phyloP scores from a whole-genome alignment of 2,888 invertebrate species.

The Ichneumoninae sp. region DNA sequence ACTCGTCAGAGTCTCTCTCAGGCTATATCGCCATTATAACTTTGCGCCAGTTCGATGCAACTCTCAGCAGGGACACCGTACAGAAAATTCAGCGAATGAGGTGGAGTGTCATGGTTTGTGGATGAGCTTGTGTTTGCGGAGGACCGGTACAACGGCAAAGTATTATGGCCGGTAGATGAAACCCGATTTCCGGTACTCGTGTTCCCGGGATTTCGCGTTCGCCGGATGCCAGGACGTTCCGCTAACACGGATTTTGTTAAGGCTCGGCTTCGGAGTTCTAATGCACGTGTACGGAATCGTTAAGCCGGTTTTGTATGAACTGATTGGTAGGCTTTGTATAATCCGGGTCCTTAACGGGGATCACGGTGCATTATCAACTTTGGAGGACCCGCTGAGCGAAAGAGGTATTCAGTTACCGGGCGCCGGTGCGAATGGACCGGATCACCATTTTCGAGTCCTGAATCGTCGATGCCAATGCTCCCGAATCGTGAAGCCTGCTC shows the following conservation, averaged over 20 bases:
- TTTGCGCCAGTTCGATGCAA: slow-evolving; percentile 53
- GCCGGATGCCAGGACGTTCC: not conserved
- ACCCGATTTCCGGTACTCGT: slow-evolving; percentile 23
- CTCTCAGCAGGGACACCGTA: slow-evolving; percentile 1
- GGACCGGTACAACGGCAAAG: not conserved
- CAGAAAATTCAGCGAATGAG: not conserved
- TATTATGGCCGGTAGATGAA: not conserved
- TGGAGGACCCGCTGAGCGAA: not conserved
- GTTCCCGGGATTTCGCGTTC: slow-evolving; percentile 14
- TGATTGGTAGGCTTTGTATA: not conserved
- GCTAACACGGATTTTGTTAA: not conserved
- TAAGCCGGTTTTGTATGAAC: not conserved
- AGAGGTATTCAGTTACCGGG: not conserved
- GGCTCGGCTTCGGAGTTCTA: not conserved
- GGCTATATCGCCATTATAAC: slow-evolving; percentile 63
- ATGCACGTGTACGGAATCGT: not conserved
- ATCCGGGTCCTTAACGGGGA: not conserved
- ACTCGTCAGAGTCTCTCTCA: slow-evolving; percentile 23
- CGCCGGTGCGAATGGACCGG: too few species aligned
- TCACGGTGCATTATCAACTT: slow-evolving; percentile 6
- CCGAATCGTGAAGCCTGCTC: too few species aligned
- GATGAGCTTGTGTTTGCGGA: not conserved
- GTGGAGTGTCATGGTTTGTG: not conserved
- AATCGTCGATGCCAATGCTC: too few species aligned
- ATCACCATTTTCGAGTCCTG: too few species aligned